Evolutionary conservation across 2,113 vertebrate species (phyloP), one percentile per base, ranked within the genome.

Genomic region (Sylvietta virens): DNA sequence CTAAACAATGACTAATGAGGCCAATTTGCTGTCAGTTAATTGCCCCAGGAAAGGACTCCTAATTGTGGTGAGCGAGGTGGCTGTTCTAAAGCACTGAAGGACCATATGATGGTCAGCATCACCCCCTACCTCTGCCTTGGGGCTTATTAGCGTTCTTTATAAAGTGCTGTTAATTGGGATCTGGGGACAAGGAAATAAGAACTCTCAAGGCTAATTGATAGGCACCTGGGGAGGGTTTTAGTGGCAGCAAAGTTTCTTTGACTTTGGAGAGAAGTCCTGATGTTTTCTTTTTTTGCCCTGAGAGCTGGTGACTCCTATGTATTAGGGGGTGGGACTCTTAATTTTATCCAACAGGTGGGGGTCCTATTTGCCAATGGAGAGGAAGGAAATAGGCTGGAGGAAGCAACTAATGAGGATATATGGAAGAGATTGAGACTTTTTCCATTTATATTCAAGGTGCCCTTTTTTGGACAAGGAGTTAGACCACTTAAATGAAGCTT

Each of bases 121-220:
- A 76, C 95, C 95, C 60, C 92, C 80, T 84, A 69, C 95, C 87
- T 80, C 72, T 88, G 88, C 95, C 86, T 88, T 95, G 88, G 44
- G 91, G 79, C 62, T 94, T 91, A 94, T 97, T 94, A 92, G 39
- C 42, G 8, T 92, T 86, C 74, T 20, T 82, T 94, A 90, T 81
- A 96, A 96, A 96, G 91, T 88, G 92, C 79, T 74, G 65, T 95
- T 97, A 97, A 97, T 97, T 96, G 96, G 94, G 84, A 97, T 65
- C 94, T 89, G 65, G 90, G 93, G 86, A 95, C n/a, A 61, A 90
- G 93, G 93, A 97, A 97, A 96, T 94, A 92, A 96, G 93, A 92
- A 93, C 90, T 93, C 95, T 95, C 7, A 33, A 95, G 93, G 76
- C 92, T 96, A 97, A 97, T 96, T 94, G 90, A 92, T 94, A 95